These are phyloP conservation scores for Drosophila suboccidentalis DNA, from an alignment of 2,888 invertebrate species.

Conservation along the genomic window DNA sequence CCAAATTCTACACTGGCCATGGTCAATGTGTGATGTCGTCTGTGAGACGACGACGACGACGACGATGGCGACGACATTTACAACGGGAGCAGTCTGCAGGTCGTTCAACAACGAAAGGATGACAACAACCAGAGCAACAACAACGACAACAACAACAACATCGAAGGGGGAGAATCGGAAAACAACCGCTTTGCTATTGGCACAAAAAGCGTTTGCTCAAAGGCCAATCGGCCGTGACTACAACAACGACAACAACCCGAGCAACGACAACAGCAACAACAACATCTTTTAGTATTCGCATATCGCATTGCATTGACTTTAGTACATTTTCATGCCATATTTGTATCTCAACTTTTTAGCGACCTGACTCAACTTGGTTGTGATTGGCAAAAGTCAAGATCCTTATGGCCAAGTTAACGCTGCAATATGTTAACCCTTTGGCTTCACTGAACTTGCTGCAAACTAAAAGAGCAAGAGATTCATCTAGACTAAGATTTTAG, in stretches of 20 bases:
- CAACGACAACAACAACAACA: conserved; percentile 4
- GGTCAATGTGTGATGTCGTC: conserved; percentile 84
- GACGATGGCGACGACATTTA: conserved; percentile 69
- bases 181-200: conserved; percentile 52
- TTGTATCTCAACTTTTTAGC: conserved; percentile 34
- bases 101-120: conserved; percentile 48
- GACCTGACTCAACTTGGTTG: conserved; percentile 39
- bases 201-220: conserved; percentile 54
- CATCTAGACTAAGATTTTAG: background rate
- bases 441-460: background rate
- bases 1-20: conserved; percentile 71
- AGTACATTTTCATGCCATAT: conserved; percentile 43
- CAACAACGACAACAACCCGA: conserved; percentile 49
- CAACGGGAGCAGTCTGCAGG: conserved; percentile 77
- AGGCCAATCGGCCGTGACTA: conserved; percentile 77
- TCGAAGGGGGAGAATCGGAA: background rate
- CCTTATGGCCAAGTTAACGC: conserved; percentile 47
- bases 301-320: conserved; percentile 51
- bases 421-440: background rate
- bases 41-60: conserved; percentile 65
- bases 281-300: conserved; percentile 42
- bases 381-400: conserved; percentile 56
- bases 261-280: conserved; percentile 34
- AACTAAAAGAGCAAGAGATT: background rate
- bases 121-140: conserved; percentile 12